A percentile compares a stretch with the other conserved stretches of the same genome.
These are phyloP conservation scores for Omphaloscelis lunosa DNA, from an alignment of 2,888 invertebrate genomes.

Conservation along the genomic window DNA sequence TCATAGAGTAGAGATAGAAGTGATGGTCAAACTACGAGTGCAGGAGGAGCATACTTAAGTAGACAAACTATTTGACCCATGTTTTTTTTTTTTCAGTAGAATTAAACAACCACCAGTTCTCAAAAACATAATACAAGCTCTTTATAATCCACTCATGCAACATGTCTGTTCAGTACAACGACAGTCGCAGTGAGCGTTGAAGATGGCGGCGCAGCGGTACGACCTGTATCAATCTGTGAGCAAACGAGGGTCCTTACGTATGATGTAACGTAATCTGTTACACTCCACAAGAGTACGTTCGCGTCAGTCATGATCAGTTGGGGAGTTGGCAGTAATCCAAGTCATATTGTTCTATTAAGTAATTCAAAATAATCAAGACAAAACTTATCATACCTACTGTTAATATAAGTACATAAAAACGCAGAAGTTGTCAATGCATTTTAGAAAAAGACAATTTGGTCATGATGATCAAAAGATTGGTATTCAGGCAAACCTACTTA, in stretches of 20 bases:
- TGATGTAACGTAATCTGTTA: conserved; percentile 35
- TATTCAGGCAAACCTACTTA: neutral
- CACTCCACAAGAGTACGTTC: conserved; percentile 9
- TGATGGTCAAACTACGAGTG: neutral
- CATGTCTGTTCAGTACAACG: conserved; percentile 14
- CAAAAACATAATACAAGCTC: neutral
- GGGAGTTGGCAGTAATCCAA: too few species aligned
- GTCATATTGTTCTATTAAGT: neutral
- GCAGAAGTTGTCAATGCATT: neutral
- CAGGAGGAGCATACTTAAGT: neutral
- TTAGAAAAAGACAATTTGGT: neutral
- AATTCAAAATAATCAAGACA: too few species aligned
- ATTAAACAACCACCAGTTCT: neutral
- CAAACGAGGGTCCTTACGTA: conserved; percentile 36
- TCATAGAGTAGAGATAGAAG: too few species aligned
- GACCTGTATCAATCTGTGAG: conserved; percentile 50
- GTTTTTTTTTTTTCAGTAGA: neutral
- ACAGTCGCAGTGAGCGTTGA: neutral
- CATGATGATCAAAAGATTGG: neutral
- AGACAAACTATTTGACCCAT: neutral
- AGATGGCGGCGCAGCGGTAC: neutral
- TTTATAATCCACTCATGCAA: conserved; percentile 1
- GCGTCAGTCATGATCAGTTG: neutral
- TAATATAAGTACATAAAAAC: neutral
- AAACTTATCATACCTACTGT: neutral